A percentile compares a stretch with the other conserved stretches of the same genome.
These are phyloP conservation scores for Pardalotus punctatus DNA, from an alignment of 2,113 vertebrate genomes.

Conservation along the genomic window DNA sequence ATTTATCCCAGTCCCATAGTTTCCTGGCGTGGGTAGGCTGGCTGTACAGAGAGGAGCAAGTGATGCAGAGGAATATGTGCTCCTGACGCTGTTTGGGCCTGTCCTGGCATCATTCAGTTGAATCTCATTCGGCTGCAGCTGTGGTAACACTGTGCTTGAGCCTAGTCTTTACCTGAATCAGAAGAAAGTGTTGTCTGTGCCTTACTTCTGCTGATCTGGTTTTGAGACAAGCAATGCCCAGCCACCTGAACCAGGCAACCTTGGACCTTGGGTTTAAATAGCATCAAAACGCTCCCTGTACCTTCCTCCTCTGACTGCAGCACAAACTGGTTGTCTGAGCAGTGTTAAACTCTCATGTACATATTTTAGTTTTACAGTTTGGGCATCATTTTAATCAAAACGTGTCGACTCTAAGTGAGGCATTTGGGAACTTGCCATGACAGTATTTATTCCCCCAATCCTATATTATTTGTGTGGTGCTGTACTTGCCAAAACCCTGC, in stretches of 20 bases:
- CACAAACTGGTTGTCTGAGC: background rate
- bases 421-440: background rate
- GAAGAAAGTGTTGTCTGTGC: background rate
- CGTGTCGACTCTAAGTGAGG: background rate
- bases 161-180: background rate
- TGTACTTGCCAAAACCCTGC: conserved; percentile 25
- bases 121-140: background rate
- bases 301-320: background rate
- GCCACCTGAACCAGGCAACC: background rate
- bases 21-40: background rate
- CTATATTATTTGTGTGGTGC: background rate
- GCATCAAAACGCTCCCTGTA: rapidly evolving
- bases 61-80: background rate
- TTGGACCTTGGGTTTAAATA: background rate
- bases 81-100: background rate
- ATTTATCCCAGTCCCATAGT: background rate
- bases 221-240: background rate
- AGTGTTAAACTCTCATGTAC: background rate
- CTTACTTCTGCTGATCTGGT: background rate
- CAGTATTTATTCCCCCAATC: background rate
- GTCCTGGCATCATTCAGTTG: background rate
- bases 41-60: background rate
- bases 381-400: background rate
- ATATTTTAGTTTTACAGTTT: background rate
- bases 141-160: background rate